Base-by-base conservation (phyloP, 2,888 invertebrate species). In the Athetis lepigone region DNA sequence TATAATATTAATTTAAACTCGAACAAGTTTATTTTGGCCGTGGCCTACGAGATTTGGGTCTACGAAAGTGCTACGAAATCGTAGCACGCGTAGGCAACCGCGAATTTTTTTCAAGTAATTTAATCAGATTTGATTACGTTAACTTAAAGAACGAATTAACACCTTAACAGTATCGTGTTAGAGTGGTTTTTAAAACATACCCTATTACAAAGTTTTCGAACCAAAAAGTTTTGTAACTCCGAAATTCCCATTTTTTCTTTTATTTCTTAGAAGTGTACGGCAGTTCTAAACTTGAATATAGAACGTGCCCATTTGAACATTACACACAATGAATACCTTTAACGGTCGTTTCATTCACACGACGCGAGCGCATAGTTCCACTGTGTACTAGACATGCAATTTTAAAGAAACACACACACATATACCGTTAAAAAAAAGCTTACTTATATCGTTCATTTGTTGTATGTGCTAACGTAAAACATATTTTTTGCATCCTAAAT, bases 61-160 rank as follows among this genome's bases (percentile, higher is more conserved):
- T 77, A 77, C 77, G 77, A 57, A 52, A 63, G 36, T 63, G 78
- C 77, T 77, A 77, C 77, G 77, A 39, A 6, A 4, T 25, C 68
- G 78, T 77, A 77, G 77, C 77, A 61, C 16, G 25, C 42, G 66
- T 63, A 70, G 55, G 45, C 50, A 13, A 33, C 13, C 8, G 1
- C 2, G 4, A 21, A 6, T 39, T 42, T 43, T 58, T 42, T 55
- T 47, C 16, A 0, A 13, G 8, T 7, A 0, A 19, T 40, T 27
- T n/a, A 4, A 4, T 37, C 8, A 5, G 8, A 4, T 0, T 2
- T 16, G 2, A 37, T 46, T 60, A 6, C 0, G 33, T 33, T 37
- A n/a, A 29, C 33, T 0, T n/a, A 2, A 23, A 4, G 7, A 33
- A 13, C 18, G 4, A 25, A 13, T 33, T 1, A 2, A 6, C 0